Percentiles rank a stretch among this genome's conserved stretches.
Conservation (phyloP, 1,140 invertebrate species). For the Dinoponera quadriceps region DNA sequence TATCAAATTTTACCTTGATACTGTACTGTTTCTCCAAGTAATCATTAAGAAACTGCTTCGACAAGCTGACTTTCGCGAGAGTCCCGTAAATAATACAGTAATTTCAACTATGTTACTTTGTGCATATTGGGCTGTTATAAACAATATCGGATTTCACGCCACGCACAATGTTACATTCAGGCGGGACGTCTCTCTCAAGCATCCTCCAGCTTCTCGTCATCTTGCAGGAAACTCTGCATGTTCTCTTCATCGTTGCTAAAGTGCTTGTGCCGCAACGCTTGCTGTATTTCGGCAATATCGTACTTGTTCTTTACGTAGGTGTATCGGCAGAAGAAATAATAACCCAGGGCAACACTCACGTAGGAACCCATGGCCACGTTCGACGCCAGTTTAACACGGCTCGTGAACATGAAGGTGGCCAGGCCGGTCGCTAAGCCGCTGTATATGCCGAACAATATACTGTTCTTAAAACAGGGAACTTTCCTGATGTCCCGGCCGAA, state of each 20-base stretch:
- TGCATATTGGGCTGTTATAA: background rate
- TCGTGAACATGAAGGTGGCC: slow-evolving; percentile 87
- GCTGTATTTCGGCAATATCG: slow-evolving; percentile 31
- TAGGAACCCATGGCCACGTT: slow-evolving; percentile 86
- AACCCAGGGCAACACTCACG: slow-evolving; percentile 84
- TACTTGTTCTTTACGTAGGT: slow-evolving; percentile 47
- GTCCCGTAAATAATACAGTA: slow-evolving; percentile 14
- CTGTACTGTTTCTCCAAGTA: background rate
- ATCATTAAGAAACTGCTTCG: background rate
- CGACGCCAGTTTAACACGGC: slow-evolving; percentile 83
- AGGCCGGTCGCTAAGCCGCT: slow-evolving; percentile 86
- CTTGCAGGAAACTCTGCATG: no score
- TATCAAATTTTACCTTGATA: background rate
- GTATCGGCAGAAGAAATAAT: slow-evolving; percentile 86
- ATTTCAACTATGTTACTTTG: background rate
- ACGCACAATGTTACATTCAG: background rate
- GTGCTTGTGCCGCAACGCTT: background rate
- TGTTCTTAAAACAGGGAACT: slow-evolving; percentile 89
- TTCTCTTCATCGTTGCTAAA: background rate
- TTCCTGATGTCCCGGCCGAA: slow-evolving; percentile 88
- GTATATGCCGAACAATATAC: slow-evolving; percentile 87
- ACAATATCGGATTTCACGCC: background rate
- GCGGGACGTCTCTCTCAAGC: background rate
- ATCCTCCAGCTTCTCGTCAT: background rate
- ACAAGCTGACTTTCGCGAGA: background rate